Conservation (phyloP, 1,140 invertebrate genomes). For the Holcopasites calliopsidis region DNA sequence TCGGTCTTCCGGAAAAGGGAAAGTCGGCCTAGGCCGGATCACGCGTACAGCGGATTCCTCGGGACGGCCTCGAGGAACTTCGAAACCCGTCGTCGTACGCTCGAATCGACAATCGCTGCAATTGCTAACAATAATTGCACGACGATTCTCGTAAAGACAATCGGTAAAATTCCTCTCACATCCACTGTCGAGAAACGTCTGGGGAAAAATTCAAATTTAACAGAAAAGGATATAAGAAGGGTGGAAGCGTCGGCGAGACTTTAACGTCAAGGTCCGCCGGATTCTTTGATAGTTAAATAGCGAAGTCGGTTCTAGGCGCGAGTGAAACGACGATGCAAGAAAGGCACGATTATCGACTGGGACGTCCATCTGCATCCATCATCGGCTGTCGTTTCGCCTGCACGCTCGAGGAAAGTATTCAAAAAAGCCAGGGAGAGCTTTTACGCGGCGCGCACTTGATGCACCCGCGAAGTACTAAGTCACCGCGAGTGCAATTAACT, state of each 20-base stretch:
- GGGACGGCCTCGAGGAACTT: constrained; percentile 13
- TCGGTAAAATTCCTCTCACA: constrained; percentile 14
- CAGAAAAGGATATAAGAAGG: not conserved
- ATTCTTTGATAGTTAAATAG: constrained; percentile 34
- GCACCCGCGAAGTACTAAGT: constrained; percentile 46
- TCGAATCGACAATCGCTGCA: constrained; percentile 29
- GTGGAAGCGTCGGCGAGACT: not conserved
- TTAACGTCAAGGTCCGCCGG: not conserved
- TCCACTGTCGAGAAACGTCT: not conserved
- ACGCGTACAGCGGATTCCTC: constrained; percentile 22
- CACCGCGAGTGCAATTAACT: constrained; percentile 60
- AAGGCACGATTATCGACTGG: constrained; percentile 47
- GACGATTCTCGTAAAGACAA: not conserved
- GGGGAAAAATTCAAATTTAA: not conserved
- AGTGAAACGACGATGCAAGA: not conserved
- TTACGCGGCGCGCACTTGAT: constrained; percentile 25
- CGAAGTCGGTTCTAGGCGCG: not conserved
- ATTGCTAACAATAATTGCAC: not conserved
- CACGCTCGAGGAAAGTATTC: constrained; percentile 14
- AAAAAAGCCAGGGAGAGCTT: not conserved
- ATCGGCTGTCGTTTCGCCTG: constrained; percentile 55
- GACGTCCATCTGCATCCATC: constrained; percentile 55
- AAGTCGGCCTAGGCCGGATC: constrained; percentile 54
- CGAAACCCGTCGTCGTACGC: constrained; percentile 14
- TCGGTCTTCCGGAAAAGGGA: constrained; percentile 57